Percentiles rank a stretch among this genome's conserved stretches.
These are phyloP conservation scores for Conistra vaccinii DNA, from an alignment of 2,888 invertebrate genomes.

Conservation along the genomic window DNA sequence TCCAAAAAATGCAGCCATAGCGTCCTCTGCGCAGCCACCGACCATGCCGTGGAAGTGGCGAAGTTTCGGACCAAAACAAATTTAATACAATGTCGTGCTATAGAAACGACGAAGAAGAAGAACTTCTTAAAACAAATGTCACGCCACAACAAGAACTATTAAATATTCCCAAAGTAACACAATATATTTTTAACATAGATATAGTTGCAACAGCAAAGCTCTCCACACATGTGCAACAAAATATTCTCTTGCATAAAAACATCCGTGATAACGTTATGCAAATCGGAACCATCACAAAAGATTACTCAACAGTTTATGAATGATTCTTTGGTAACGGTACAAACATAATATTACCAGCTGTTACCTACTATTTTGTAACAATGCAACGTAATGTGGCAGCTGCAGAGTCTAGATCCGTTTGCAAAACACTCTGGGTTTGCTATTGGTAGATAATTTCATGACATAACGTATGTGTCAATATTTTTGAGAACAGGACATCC, in stretches of 20 bases:
- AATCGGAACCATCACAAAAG: constrained; percentile 38
- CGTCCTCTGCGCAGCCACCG: too few relatives aligned
- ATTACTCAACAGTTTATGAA: constrained; percentile 45
- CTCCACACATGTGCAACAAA: neutral
- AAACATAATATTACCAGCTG: neutral
- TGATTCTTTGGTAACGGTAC: constrained; percentile 21
- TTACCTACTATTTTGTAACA: constrained; percentile 44
- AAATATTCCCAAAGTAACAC: neutral
- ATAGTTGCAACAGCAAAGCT: too few relatives aligned
- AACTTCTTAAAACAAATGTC: neutral
- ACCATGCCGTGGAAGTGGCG: too few relatives aligned
- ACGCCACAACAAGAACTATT: neutral
- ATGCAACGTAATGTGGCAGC: constrained; percentile 16
- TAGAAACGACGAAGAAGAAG: too few relatives aligned
- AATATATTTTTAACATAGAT: neutral
- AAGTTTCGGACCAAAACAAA: too few relatives aligned
- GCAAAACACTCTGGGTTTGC: constrained; percentile 25
- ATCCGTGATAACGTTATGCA: constrained; percentile 50
- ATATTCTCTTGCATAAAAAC: constrained; percentile 31
- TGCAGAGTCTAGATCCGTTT: constrained; percentile 50
- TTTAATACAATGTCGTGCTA: too few relatives aligned
- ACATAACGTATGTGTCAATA: constrained; percentile 44
- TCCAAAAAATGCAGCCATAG: too few relatives aligned
- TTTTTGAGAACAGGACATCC: constrained; percentile 47
- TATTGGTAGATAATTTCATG: constrained; percentile 19